These are phyloP conservation scores for Drosophila subpulchrella DNA, from an alignment of 1,140 invertebrate genomes.

Conservation along the genomic window DNA sequence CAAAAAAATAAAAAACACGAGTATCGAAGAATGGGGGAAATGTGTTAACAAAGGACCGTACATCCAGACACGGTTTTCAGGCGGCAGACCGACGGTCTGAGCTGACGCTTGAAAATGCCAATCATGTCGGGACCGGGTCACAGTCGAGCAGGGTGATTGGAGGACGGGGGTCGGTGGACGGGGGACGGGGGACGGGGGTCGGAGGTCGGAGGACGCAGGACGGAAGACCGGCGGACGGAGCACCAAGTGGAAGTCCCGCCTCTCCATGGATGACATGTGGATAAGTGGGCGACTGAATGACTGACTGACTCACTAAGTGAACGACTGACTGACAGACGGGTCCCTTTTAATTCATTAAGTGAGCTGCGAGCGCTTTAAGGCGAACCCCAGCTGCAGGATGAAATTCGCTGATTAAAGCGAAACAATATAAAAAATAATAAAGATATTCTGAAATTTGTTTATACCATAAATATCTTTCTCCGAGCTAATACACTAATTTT, in stretches of 20 bases:
- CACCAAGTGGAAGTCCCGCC: conserved; percentile 24
- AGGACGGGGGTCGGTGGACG: not conserved
- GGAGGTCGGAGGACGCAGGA: conserved; percentile 3
- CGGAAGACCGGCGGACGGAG: conserved; percentile 3
- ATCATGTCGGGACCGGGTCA: conserved; percentile 56
- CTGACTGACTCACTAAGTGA: conserved; percentile 32
- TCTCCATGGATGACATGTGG: conserved; percentile 37
- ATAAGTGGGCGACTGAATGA: conserved; percentile 46
- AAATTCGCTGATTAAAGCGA: too few relatives aligned
- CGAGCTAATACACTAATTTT: too few relatives aligned
- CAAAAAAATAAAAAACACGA: conserved; percentile 22
- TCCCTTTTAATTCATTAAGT: conserved; percentile 31
- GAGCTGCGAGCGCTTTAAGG: conserved; percentile 17
- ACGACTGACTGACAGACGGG: conserved; percentile 15
- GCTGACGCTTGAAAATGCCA: conserved; percentile 67
- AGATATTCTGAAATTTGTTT: too few relatives aligned
- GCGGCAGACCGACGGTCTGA: conserved; percentile 18
- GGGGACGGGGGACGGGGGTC: not conserved
- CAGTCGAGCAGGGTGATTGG: conserved; percentile 7
- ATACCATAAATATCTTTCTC: too few relatives aligned
- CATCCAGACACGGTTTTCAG: conserved; percentile 4
- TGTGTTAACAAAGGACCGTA: conserved; percentile 50
- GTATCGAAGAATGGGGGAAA: conserved; percentile 41
- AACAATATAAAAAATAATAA: too few relatives aligned
- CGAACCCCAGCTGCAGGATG: not conserved